These are phyloP conservation scores for Cardiocondyla obscurior DNA, from an alignment of 1,140 invertebrate genomes.

Conservation along the genomic window DNA sequence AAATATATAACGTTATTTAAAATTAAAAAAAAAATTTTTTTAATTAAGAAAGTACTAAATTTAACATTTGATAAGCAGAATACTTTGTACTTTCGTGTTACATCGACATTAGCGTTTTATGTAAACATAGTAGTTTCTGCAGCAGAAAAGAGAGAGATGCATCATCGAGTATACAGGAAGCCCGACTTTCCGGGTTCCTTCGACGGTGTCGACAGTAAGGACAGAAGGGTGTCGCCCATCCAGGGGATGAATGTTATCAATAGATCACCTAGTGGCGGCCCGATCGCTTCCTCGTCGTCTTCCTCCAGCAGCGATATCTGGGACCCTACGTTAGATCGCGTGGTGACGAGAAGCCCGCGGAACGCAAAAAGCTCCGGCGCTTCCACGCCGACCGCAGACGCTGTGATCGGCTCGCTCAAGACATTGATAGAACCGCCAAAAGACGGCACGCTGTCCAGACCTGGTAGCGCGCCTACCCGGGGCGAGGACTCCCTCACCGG, in stretches of 20 bases:
- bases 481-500: slow-evolving; percentile 74
- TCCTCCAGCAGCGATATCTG: slow-evolving; percentile 85
- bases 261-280: slow-evolving; percentile 75
- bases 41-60: background rate
- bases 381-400: slow-evolving; percentile 84
- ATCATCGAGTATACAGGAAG: slow-evolving; percentile 63
- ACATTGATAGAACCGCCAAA: slow-evolving; percentile 76
- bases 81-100: background rate
- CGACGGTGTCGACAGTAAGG: slow-evolving; percentile 63
- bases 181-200: slow-evolving; percentile 63
- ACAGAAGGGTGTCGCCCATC: slow-evolving; percentile 80
- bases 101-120: background rate
- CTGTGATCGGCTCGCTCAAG: slow-evolving; percentile 76
- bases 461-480: slow-evolving; percentile 85
- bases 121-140: slow-evolving; percentile 38
- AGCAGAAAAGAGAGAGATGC: slow-evolving; percentile 56
- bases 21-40: too few relatives aligned
- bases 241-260: slow-evolving; percentile 73
- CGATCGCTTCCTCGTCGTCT: slow-evolving; percentile 78
- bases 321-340: slow-evolving; percentile 84
- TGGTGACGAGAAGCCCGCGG: slow-evolving; percentile 82
- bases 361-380: slow-evolving; percentile 84
- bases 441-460: slow-evolving; percentile 81
- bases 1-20: too few relatives aligned
- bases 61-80: background rate